Conservation (phyloP, 2,797 vertebrate genomes). For the Limnodromus scolopaceus region DNA sequence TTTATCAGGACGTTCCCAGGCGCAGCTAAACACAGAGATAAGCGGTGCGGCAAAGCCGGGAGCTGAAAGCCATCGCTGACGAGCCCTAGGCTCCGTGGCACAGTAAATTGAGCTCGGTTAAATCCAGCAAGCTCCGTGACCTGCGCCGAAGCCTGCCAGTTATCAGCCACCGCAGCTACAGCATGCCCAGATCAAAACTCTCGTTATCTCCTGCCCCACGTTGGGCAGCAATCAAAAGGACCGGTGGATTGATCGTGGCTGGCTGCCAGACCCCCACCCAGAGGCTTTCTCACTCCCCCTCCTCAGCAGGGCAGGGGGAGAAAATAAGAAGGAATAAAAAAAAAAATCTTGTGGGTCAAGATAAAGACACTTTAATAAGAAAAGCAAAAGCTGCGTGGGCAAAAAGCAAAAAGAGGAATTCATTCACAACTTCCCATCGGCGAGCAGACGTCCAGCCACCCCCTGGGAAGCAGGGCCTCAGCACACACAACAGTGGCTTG, state of each 20-base stretch:
- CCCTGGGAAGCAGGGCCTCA: neutral
- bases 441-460: neutral
- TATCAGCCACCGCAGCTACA: neutral
- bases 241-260: neutral
- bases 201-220: neutral
- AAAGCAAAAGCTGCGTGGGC: neutral
- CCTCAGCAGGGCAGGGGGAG: neutral
- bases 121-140: neutral
- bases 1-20: slow-evolving; percentile 40
- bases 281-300: neutral
- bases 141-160: neutral
- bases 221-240: neutral
- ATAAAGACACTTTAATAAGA: neutral
- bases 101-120: neutral
- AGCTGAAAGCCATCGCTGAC: neutral
- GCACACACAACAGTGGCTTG: rapidly evolving
- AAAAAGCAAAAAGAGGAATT: neutral
- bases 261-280: neutral
- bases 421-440: neutral
- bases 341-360: neutral
- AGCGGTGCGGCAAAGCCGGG: neutral
- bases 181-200: neutral
- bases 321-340: neutral
- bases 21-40: neutral
- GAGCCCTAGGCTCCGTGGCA: neutral